Evolutionary conservation across 2,113 vertebrate genomes (phyloP).

Genomic region (Urocitellus parryii): DNA sequence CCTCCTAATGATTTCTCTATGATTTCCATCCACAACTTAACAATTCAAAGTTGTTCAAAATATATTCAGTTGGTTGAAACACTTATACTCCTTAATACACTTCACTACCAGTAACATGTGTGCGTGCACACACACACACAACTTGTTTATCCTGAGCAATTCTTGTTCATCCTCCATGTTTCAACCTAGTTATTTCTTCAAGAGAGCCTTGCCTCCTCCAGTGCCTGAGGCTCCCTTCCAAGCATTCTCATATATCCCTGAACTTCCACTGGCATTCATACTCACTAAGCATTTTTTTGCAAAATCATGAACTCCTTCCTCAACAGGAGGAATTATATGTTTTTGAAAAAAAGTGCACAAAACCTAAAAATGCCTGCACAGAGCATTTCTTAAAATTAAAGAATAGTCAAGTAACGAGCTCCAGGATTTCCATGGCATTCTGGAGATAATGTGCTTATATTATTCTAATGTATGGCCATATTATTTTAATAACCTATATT

Average conservation of each 20-base stretch:
- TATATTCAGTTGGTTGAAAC: background rate
- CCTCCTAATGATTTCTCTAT: background rate
- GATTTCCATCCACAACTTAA: background rate
- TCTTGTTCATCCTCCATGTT: background rate
- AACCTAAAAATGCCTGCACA: background rate
- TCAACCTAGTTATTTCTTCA: background rate
- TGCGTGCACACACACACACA: background rate
- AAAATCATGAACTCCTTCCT: background rate
- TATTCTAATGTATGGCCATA: background rate
- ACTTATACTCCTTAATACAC: background rate
- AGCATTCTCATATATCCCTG: background rate
- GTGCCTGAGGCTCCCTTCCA: background rate
- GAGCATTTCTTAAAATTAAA: background rate
- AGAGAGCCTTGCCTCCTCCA: background rate
- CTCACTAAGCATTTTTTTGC: background rate
- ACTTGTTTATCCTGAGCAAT: background rate
- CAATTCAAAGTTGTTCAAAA: background rate
- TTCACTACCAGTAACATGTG: background rate
- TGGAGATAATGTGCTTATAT: background rate
- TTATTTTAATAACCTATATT: slow-evolving; percentile 34
- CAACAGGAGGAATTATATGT: background rate
- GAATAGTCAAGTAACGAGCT: background rate
- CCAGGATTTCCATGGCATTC: background rate
- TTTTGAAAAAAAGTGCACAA: slow-evolving; percentile 15
- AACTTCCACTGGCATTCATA: background rate